Percentiles rank a stretch among this genome's conserved stretches.
Evolutionary conservation across 2,888 invertebrate species (phyloP).

Genomic region (Pollenia amentaria): DNA sequence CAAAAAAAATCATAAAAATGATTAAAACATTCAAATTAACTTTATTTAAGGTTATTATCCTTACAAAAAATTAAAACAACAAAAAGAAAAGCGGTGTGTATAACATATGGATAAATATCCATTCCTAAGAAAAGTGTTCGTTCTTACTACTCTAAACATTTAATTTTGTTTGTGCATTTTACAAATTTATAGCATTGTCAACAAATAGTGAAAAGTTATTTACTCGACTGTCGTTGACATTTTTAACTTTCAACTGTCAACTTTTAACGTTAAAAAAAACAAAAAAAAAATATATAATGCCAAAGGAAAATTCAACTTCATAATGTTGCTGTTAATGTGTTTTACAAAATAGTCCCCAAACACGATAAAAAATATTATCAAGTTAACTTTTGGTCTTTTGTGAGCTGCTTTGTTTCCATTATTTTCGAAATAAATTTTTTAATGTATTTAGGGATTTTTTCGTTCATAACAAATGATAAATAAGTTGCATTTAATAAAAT

Average conservation of each 20-base stretch:
- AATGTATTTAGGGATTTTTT: constrained; percentile 27
- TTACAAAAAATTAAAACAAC: constrained; percentile 14
- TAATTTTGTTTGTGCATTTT: constrained; percentile 18
- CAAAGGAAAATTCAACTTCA: constrained; percentile 27
- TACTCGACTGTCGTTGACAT: constrained; percentile 71
- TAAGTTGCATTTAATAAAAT: constrained; percentile 72
- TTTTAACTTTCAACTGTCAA: constrained; percentile 70
- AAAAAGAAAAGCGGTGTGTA: background rate
- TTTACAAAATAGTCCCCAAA: constrained; percentile 67
- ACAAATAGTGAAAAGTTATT: constrained; percentile 74
- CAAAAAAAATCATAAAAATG: constrained; percentile 43
- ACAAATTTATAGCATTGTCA: constrained; percentile 74
- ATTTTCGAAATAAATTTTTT: constrained; percentile 29
- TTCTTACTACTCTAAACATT: constrained; percentile 11
- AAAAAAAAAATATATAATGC: background rate
- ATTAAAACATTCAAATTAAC: constrained; percentile 60
- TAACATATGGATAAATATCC: background rate
- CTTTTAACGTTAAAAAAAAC: constrained; percentile 21
- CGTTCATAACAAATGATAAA: constrained; percentile 67
- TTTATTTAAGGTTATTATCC: constrained; percentile 55
- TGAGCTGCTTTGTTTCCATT: background rate
- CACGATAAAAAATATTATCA: constrained; percentile 50
- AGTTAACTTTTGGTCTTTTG: constrained; percentile 33
- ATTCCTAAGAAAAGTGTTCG: constrained; percentile 28
- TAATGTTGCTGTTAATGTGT: constrained; percentile 55